A percentile compares a stretch with the other conserved stretches of the same genome.
These are phyloP conservation scores for Ooceraea biroi DNA, from an alignment of 1,140 invertebrate species.

Conservation along the genomic window DNA sequence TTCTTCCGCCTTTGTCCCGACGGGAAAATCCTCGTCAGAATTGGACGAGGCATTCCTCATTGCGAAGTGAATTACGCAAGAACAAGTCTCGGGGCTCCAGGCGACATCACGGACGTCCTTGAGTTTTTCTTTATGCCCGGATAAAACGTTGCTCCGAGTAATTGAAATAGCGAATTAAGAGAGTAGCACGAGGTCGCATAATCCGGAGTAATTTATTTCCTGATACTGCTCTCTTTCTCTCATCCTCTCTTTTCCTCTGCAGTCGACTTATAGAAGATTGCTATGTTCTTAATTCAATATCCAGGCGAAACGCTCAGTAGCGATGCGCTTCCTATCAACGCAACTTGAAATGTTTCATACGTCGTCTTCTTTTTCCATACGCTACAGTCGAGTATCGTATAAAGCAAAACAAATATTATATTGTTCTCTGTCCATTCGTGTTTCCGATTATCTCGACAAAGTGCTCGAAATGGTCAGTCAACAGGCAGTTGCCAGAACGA, in stretches of 20 bases:
- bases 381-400: neutral
- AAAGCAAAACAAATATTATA: neutral
- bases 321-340: neutral
- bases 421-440: neutral
- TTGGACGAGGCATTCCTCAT: conserved; percentile 8
- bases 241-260: neutral
- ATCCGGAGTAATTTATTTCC: conserved; percentile 27
- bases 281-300: neutral
- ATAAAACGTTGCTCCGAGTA: conserved; percentile 10
- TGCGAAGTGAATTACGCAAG: conserved; percentile 38
- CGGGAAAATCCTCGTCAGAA: neutral
- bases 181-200: neutral
- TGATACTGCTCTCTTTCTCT: neutral
- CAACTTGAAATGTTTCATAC: neutral
- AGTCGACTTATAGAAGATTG: neutral
- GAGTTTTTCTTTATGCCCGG: conserved; percentile 30
- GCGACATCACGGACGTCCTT: neutral
- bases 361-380: neutral
- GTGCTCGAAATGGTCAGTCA: neutral
- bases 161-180: conserved; percentile 39
- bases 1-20: neutral
- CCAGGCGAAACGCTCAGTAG: neutral
- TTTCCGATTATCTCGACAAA: neutral
- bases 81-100: neutral
- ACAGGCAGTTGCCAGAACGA: conserved; percentile 70